Evolutionary conservation across 2,797 vertebrate genomes (phyloP).

Genomic region (Glossophaga mutica): DNA sequence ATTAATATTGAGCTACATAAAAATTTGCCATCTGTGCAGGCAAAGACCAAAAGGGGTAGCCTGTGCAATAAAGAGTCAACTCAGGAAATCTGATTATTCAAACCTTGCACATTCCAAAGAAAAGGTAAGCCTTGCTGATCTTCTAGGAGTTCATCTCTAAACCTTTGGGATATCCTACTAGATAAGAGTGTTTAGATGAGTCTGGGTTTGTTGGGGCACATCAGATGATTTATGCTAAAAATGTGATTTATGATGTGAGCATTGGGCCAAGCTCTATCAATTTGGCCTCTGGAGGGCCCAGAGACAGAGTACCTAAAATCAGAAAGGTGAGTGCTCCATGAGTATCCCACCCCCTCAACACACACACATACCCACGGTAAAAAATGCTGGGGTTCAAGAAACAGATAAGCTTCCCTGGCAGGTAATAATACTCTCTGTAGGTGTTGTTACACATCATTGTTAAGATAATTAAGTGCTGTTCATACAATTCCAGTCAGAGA

Average conservation of each 20-base stretch:
- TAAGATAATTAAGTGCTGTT: neutral
- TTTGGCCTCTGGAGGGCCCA: neutral
- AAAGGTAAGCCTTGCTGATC: neutral
- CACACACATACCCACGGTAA: neutral
- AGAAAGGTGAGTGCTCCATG: neutral
- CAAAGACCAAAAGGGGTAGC: neutral
- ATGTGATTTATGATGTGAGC: neutral
- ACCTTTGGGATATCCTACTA: neutral
- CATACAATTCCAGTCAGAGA: neutral
- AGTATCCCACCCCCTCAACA: accelerated
- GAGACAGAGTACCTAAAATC: neutral
- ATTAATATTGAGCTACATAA: neutral
- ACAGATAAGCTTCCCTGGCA: neutral
- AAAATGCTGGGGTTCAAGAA: neutral
- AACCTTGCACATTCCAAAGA: neutral
- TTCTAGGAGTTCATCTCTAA: neutral
- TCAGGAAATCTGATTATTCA: neutral
- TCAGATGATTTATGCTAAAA: neutral
- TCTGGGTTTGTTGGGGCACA: neutral
- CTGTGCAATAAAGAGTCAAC: neutral
- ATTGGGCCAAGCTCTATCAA: neutral
- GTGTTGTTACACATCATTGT: neutral
- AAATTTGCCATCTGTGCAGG: neutral
- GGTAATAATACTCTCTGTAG: too few species aligned
- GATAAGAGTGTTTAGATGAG: neutral